Evolutionary conservation across 2,797 vertebrate genomes (phyloP).

Genomic region (Limnodromus scolopaceus): DNA sequence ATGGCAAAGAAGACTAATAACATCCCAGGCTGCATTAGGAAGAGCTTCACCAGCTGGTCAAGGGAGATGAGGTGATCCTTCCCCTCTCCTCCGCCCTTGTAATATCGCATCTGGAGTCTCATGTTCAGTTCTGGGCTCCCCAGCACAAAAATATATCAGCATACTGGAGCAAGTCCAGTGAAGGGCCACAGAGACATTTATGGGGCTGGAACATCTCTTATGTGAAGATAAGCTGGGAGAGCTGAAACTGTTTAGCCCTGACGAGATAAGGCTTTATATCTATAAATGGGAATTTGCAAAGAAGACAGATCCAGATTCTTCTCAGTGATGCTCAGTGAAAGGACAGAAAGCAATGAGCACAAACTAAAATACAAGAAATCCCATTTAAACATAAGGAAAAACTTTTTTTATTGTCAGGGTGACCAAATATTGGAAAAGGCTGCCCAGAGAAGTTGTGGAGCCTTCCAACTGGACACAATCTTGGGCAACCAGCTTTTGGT

Average conservation of each 20-base stretch:
- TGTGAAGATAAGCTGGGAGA: not conserved
- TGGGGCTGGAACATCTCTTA: not conserved
- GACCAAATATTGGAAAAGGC: not conserved
- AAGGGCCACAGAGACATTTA: not conserved
- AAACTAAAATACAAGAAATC: not conserved
- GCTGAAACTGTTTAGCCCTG: not conserved
- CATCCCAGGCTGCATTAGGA: not conserved
- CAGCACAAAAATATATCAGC: not conserved
- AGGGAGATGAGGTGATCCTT: not conserved
- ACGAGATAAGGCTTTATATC: not conserved
- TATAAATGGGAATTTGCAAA: not conserved
- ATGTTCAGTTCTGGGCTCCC: not conserved
- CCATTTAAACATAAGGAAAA: not conserved
- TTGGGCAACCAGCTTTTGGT: not conserved
- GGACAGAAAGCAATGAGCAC: not conserved
- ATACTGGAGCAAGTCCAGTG: not conserved
- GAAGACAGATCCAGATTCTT: not conserved
- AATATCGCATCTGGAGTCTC: not conserved
- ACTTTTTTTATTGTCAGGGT: not conserved
- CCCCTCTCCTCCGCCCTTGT: not conserved
- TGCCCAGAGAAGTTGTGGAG: not conserved
- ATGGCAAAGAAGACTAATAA: not conserved
- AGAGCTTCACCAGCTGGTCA: rapidly evolving
- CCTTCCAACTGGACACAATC: not conserved
- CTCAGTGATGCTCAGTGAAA: not conserved